phyloP scores from a whole-genome alignment of 2,888 invertebrate genomes.

The Melinaea menophilus region DNA sequence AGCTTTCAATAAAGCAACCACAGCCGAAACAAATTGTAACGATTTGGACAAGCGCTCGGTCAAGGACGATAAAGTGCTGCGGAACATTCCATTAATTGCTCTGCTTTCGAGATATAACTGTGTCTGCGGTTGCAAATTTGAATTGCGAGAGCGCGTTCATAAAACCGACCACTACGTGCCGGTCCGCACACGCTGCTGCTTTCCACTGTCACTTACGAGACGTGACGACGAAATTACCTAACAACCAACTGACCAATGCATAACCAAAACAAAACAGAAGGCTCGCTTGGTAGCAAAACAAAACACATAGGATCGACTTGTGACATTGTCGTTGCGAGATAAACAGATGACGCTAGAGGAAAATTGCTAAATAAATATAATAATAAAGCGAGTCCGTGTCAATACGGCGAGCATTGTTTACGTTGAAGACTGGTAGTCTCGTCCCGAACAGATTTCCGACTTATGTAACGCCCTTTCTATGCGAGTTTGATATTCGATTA shows the following conservation, averaged over 20 bases:
- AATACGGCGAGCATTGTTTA: constrained; percentile 10
- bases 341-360: constrained; percentile 9
- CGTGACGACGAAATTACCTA: constrained; percentile 8
- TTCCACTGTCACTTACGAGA: constrained; percentile 29
- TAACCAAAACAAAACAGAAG: constrained; percentile 17
- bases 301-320: not conserved
- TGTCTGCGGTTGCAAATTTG: constrained; percentile 26
- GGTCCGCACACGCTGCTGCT: constrained; percentile 9
- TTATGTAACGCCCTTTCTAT: constrained; percentile 32
- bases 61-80: constrained; percentile 34
- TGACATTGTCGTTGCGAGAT: not conserved
- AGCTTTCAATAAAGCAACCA: constrained; percentile 14
- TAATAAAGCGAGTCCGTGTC: not conserved
- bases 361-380: constrained; percentile 10
- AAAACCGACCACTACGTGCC: no score
- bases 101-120: no score
- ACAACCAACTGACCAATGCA: no score
- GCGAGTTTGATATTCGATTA: constrained; percentile 33
- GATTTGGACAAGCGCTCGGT: constrained; percentile 23
- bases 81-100: constrained; percentile 34
- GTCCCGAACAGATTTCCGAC: constrained; percentile 21
- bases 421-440: constrained; percentile 4
- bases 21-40: constrained; percentile 21
- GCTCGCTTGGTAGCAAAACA: not conserved
- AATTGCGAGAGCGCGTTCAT: constrained; percentile 26